phyloP scores from a whole-genome alignment of 2,113 vertebrate genomes.

The Syngnathus scovelli region DNA sequence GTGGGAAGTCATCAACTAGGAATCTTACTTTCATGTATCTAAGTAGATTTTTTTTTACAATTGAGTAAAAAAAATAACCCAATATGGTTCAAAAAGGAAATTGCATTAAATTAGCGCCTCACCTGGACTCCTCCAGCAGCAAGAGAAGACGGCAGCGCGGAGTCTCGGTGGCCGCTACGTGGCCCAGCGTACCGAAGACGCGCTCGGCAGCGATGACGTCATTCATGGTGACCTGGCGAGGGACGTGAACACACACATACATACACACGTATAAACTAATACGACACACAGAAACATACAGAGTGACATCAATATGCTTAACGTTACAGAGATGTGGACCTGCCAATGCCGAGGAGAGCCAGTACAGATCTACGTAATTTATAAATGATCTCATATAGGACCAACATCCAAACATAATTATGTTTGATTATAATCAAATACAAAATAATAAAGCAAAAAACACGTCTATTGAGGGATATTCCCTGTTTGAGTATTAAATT shows the following conservation, averaged over 20 bases:
- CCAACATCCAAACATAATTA: not conserved
- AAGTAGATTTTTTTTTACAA: not conserved
- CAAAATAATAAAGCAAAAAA: too few species aligned
- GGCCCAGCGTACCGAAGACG: constrained; percentile 86
- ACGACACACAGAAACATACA: constrained; percentile 12
- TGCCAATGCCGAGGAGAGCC: not conserved
- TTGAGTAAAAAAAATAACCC: not conserved
- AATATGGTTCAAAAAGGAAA: not conserved
- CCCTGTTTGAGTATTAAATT: too few species aligned
- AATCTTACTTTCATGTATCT: not conserved
- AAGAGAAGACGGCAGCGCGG: constrained; percentile 82
- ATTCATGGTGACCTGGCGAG: constrained; percentile 82
- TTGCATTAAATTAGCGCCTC: constrained; percentile 22
- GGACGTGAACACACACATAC: constrained; percentile 8
- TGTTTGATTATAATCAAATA: not conserved
- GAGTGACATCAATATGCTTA: not conserved
- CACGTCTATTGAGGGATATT: too few species aligned
- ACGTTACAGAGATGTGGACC: not conserved
- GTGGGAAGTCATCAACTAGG: not conserved
- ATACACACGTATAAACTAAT: not conserved
- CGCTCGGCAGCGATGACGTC: constrained; percentile 86
- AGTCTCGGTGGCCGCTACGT: constrained; percentile 84
- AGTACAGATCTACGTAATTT: not conserved
- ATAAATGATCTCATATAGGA: not conserved
- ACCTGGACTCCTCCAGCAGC: constrained; percentile 89